These are phyloP conservation scores for Drosophila quinaria DNA, from an alignment of 2,888 invertebrate species.

Conservation along the genomic window DNA sequence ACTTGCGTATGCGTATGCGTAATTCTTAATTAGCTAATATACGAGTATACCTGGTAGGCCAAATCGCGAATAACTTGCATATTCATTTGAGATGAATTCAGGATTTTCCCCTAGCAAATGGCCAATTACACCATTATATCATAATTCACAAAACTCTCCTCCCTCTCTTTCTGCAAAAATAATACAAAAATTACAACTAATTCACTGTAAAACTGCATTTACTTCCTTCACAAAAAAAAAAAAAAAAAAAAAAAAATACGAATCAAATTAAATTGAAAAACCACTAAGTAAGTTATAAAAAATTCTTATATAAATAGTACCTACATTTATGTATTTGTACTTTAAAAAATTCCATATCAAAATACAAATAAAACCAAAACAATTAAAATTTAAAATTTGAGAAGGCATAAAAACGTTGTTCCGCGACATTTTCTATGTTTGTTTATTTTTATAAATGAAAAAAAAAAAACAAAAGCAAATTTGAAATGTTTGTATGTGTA, in stretches of 20 bases:
- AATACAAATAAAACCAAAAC: conserved; percentile 17
- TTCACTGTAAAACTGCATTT: conserved; percentile 67
- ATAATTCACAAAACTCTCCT: conserved; percentile 21
- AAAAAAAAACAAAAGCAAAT: conserved; percentile 25
- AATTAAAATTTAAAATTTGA: conserved; percentile 26
- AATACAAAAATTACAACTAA: conserved; percentile 15
- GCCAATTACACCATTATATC: conserved; percentile 19
- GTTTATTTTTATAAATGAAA: conserved; percentile 70
- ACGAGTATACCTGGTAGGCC: conserved; percentile 71
- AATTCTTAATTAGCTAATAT: conserved; percentile 48
- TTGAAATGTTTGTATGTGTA: conserved; percentile 74
- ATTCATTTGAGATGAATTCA: conserved; percentile 4
- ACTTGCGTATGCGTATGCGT: conserved; percentile 1
- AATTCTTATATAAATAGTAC: conserved; percentile 45
- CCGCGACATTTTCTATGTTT: conserved; percentile 71
- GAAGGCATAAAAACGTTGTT: conserved; percentile 51
- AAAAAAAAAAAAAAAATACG: background rate
- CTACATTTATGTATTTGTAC: conserved; percentile 66
- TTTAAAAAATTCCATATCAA: conserved; percentile 69
- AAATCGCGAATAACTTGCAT: conserved; percentile 40
- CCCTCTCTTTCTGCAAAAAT: conserved; percentile 27
- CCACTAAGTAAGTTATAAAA: conserved; percentile 34
- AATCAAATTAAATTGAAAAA: conserved; percentile 14
- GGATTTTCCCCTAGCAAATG: conserved; percentile 12
- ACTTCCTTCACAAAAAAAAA: conserved; percentile 36